Evolutionary conservation across 2,888 invertebrate species (phyloP).

Genomic region (Hofmannophila pseudospretella): DNA sequence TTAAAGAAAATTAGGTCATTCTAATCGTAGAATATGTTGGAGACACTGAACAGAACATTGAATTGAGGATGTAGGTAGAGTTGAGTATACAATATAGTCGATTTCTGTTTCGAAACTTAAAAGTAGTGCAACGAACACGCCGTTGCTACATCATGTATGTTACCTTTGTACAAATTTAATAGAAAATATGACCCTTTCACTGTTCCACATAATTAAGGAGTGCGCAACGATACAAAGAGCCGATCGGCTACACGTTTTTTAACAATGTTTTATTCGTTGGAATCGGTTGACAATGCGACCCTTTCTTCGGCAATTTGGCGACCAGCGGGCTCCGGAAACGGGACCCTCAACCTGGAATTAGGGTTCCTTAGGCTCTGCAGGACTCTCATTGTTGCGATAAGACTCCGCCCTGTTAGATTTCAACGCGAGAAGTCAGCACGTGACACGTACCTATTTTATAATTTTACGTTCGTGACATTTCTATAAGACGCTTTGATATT

Average conservation of each 20-base stretch:
- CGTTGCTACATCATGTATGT: conserved; percentile 52
- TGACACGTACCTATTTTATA: conserved; percentile 59
- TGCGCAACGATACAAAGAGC: conserved; percentile 62
- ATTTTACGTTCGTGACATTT: conserved; percentile 30
- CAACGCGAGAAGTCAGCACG: conserved; percentile 52
- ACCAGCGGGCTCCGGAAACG: conserved; percentile 72
- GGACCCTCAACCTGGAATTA: conserved; percentile 63
- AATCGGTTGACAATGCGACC: conserved; percentile 76
- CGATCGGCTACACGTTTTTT: conserved; percentile 69
- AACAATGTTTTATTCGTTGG: conserved; percentile 68
- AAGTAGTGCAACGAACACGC: too few species aligned
- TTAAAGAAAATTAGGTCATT: too few species aligned
- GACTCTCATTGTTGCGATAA: conserved; percentile 49
- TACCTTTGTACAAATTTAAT: conserved; percentile 64
- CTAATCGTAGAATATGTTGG: too few species aligned
- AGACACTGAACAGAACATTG: too few species aligned
- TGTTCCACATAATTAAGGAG: conserved; percentile 75
- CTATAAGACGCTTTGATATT: conserved; percentile 12
- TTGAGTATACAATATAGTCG: too few species aligned
- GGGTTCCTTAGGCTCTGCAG: conserved; percentile 59
- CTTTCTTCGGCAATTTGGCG: conserved; percentile 73
- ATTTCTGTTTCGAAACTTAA: too few species aligned
- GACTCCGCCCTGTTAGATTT: conserved; percentile 66
- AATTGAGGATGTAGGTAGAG: too few species aligned
- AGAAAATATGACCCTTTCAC: conserved; percentile 77